Base-by-base conservation (phyloP, 2,113 vertebrate genomes). In the Blennius ocellaris region DNA sequence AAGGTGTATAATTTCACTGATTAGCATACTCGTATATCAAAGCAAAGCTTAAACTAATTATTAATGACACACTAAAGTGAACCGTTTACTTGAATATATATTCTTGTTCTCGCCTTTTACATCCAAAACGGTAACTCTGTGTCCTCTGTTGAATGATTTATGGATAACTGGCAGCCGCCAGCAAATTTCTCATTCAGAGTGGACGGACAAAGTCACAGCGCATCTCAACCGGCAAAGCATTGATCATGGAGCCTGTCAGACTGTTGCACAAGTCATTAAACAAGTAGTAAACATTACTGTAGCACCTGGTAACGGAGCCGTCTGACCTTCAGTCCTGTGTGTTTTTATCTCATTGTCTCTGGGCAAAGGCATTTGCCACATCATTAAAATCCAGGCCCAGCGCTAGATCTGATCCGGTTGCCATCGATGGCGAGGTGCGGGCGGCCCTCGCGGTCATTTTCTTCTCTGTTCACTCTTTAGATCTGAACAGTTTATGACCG, bases 341-440 rank as follows among this genome's bases (percentile, higher is more conserved):
- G 63, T 80, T 69, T 70, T 82, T 36, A 60, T 56, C 47, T 67
- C 73, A 12, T 68, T 53, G 56, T 86, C 70, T 82, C 73, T 21
- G 59, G 73, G 66, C 68, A 66, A 71, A 78, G 41, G 14, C 53
- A 11, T 62, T 64, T 69, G 61, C 72, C 73, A 36, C 83, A 82
- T 84, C 85, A 86, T 89, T 84, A 76, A 84, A 84, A 84, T 62
- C 77, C 63, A 48, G 50, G 8, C 30, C 75, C 64, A 53, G 15
- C 62, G 75, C 80, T 60, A 67, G 48, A 73, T 68, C 66, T 48
- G 54, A 70, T 69, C 60, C 69, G 57, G 51, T 74, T 61, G 41
- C 66, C 41, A 56, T 76, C 69, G 50, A 38, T 56, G 48, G 36
- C 9, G 55, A 72, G 60, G 36, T 69, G 66, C 62, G 6, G 21